Base-by-base conservation (phyloP, 2,888 invertebrate genomes). In the Trissolcus japonicus region DNA sequence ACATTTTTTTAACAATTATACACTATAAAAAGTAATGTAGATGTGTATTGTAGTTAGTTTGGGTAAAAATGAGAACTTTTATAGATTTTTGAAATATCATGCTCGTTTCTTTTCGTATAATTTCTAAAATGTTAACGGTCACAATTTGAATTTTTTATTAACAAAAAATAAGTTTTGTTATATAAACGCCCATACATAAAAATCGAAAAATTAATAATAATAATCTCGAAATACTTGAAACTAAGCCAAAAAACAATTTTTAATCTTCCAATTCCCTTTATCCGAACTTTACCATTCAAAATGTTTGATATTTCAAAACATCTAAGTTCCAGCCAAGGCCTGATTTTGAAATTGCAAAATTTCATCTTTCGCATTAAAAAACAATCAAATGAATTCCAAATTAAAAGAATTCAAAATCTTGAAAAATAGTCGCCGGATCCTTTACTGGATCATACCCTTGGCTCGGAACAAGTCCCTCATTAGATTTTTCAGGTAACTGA, bases 391-490 rank as follows among this genome's bases (percentile, higher is more conserved):
- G 11, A 35, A 35, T 11, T 35, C 11, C 35, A 35, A 35, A 35
- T 35, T 2, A 11, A 35, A 35, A 35, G 35, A 11, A 7, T 35
- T 11, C 1, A 35, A 35, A 35, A 35, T 35, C 9, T 35, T 35
- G 35, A 35, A 35, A 35, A 35, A 35, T 35, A 1, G 35, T 35
- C 6, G 4, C 25, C 25, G 25, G 25, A 6, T 25, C 4, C 2
- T 17, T 69, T 92, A 94, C 87, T 93, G 92, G 84, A 94, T 92
- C 80, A 95, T 91, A 80, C 95, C 95, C 87, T 94, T 95, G 79
- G 95, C 94, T 89, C 93, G 94, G 88, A 94, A 94, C 81, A 97
- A 92, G 87, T 97, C 97, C 82, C 94, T 93, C 94, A 97, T 95
- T 79, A 97, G 91, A 71, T 95, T 94, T 86, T 96, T 97, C 81